A percentile compares a stretch with the other conserved stretches of the same genome.
Conservation (phyloP, 1,140 invertebrate species). For the Chrysoperla carnea region DNA sequence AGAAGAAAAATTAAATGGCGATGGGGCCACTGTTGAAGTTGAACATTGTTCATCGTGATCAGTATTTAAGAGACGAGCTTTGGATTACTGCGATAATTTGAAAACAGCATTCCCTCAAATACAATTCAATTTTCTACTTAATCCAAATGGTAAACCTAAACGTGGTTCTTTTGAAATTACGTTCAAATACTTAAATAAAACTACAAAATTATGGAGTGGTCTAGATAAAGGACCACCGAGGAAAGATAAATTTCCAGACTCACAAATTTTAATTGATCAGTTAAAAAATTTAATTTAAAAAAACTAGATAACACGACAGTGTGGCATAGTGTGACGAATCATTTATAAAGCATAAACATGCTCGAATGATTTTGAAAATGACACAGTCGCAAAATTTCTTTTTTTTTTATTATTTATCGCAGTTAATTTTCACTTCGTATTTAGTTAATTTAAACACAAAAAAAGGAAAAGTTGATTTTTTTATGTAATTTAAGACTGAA, state of each 20-base stretch:
- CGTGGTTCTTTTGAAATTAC: conserved; percentile 1
- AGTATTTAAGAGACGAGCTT: conserved; percentile 1
- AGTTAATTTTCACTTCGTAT: no score
- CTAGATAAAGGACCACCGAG: conserved; percentile 1
- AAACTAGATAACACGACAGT: neutral
- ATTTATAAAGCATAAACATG: neutral
- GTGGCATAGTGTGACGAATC: neutral
- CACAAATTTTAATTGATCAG: neutral
- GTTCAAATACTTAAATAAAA: neutral
- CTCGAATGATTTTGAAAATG: no score
- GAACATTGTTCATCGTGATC: conserved; percentile 1
- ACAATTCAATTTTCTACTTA: neutral
- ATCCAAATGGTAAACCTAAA: neutral
- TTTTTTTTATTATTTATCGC: no score
- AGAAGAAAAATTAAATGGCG: neutral
- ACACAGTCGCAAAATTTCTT: no score
- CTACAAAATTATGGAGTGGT: neutral
- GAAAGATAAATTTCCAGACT: neutral
- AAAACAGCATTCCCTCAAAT: neutral
- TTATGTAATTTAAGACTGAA: no score
- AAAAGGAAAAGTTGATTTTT: no score
- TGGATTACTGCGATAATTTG: neutral
- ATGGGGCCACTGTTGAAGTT: neutral
- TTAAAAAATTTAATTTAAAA: neutral
- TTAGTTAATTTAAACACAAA: no score